A percentile compares a stretch with the other conserved stretches of the same genome.
Conservation (phyloP, 2,113 vertebrate genomes). For the Sorex araneus region DNA sequence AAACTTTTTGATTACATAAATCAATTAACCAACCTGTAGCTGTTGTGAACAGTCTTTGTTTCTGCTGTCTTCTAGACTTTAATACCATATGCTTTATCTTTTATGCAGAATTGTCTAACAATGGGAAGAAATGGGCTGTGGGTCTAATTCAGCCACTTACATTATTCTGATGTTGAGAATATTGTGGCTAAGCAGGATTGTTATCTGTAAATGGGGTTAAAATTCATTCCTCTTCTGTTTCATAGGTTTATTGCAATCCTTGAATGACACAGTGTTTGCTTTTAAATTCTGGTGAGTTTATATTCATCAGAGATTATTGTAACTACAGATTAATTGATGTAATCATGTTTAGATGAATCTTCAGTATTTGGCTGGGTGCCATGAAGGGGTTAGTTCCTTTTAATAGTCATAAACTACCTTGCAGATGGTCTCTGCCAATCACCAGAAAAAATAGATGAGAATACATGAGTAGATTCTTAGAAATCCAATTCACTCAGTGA, state of each 20-base stretch:
- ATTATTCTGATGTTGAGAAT: conserved; percentile 1
- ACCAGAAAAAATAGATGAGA: conserved; percentile 28
- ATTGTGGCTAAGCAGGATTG: neutral
- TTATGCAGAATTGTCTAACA: neutral
- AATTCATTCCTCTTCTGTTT: conserved; percentile 42
- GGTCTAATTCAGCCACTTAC: neutral
- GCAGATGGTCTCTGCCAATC: neutral
- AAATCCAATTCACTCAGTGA: conserved; percentile 40
- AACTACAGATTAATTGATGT: conserved; percentile 17
- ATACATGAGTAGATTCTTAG: conserved; percentile 13
- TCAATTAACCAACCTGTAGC: neutral
- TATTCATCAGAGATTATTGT: neutral
- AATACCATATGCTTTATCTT: neutral
- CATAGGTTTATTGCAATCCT: neutral
- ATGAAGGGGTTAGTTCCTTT: neutral
- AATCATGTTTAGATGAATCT: conserved; percentile 15
- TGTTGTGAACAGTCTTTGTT: neutral
- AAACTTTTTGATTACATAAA: neutral
- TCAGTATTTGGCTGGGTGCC: conserved; percentile 5
- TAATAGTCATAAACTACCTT: neutral
- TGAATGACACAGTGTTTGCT: conserved; percentile 32
- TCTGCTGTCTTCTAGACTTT: neutral
- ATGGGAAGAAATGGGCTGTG: neutral
- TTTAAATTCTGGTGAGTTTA: conserved; percentile 4
- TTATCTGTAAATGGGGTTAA: neutral